Evolutionary conservation across 2,888 invertebrate genomes (phyloP).

Genomic region (Ganaspis brasiliensis): DNA sequence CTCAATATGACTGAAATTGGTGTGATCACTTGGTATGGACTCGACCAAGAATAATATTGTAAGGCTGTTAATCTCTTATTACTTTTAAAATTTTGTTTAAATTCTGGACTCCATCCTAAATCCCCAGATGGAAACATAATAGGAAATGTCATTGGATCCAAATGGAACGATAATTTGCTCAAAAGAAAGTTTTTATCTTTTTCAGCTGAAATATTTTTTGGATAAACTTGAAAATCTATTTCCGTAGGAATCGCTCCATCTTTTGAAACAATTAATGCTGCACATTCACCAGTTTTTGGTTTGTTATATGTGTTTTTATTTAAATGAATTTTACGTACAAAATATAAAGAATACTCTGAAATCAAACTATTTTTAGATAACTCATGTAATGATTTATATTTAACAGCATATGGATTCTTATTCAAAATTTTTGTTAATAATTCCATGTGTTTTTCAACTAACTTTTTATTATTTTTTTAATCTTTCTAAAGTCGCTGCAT

Average conservation of each 20-base stretch:
- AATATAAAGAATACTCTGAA: too few species aligned
- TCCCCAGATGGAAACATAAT: constrained; percentile 26
- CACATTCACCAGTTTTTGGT: too few species aligned
- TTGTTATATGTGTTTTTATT: too few species aligned
- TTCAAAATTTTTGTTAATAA: too few species aligned
- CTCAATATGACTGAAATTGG: too few species aligned
- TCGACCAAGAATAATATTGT: constrained; percentile 57
- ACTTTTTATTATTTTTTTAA: constrained; percentile 23
- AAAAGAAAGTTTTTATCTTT: not conserved
- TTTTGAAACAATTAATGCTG: too few species aligned
- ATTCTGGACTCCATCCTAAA: constrained; percentile 47
- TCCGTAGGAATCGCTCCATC: too few species aligned
- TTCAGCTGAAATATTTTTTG: not conserved
- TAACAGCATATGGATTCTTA: too few species aligned
- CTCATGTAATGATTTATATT: too few species aligned
- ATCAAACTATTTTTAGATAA: too few species aligned
- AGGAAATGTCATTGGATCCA: constrained; percentile 49
- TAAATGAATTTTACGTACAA: too few species aligned
- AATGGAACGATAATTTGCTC: constrained; percentile 51
- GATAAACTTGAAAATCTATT: constrained; percentile 41
- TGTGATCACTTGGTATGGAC: too few species aligned
- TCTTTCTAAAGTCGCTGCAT: constrained; percentile 22
- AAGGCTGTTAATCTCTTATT: constrained; percentile 36
- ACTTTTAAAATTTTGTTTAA: constrained; percentile 15
- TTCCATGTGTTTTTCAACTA: constrained; percentile 29